Evolutionary conservation across 2,888 invertebrate species (phyloP).

Genomic region (Dolichopus griseipennis): DNA sequence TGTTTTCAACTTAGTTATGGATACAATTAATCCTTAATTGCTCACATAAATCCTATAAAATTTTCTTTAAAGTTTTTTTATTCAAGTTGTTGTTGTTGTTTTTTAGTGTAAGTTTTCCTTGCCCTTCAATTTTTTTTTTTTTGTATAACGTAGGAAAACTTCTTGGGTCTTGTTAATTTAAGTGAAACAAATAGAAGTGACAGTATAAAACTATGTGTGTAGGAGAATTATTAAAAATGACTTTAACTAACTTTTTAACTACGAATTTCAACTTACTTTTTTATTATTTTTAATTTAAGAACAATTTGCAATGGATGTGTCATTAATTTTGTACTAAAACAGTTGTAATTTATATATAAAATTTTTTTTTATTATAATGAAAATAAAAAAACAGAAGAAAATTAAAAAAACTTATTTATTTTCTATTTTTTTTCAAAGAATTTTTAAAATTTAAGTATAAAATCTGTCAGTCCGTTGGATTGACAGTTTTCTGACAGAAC

Average conservation of each 20-base stretch:
- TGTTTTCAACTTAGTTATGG: not conserved
- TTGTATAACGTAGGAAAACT: not conserved
- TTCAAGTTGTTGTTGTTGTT: not conserved
- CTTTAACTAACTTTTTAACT: not conserved
- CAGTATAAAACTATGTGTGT: not conserved
- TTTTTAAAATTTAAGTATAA: too few species aligned
- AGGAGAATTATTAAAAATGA: not conserved
- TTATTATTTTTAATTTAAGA: not conserved
- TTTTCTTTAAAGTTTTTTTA: not conserved
- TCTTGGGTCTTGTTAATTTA: not conserved
- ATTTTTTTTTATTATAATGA: not conserved
- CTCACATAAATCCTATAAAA: conserved; percentile 6
- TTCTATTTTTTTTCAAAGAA: not conserved
- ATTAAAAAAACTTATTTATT: not conserved
- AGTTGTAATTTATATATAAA: not conserved
- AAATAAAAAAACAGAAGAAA: not conserved
- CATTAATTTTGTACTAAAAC: not conserved
- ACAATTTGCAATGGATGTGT: not conserved
- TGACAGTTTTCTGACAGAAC: too few species aligned
- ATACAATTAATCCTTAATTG: conserved; percentile 6
- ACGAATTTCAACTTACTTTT: not conserved
- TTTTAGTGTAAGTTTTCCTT: not conserved
- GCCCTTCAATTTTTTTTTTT: not conserved
- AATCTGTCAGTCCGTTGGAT: too few species aligned
- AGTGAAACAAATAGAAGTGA: not conserved